Percentiles rank a stretch among this genome's conserved stretches.
Conservation (phyloP, 2,113 vertebrate species). For the Erythrolamprus reginae region DNA sequence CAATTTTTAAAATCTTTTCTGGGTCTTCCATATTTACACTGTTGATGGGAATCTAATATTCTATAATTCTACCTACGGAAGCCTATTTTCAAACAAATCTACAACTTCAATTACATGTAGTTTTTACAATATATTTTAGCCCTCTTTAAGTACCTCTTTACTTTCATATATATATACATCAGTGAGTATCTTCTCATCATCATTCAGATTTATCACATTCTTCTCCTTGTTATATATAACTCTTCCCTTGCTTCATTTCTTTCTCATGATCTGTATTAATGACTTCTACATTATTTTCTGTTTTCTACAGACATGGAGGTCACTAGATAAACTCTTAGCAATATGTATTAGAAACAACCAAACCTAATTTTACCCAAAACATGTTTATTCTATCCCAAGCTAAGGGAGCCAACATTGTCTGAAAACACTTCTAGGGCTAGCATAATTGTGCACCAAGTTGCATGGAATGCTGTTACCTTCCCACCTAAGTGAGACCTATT, state of each 20-base stretch:
- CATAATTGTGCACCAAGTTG: too few species aligned
- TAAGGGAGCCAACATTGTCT: not conserved
- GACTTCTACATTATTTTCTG: not conserved
- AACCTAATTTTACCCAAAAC: not conserved
- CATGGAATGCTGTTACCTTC: not conserved
- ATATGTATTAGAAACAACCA: not conserved
- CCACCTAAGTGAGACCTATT: not conserved
- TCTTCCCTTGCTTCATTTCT: not conserved
- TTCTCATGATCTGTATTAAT: not conserved
- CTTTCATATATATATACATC: not conserved
- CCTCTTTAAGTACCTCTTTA: not conserved
- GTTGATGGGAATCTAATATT: not conserved
- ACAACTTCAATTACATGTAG: not conserved
- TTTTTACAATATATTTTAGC: not conserved
- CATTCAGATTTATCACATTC: not conserved
- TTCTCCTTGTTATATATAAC: not conserved
- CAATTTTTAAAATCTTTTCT: not conserved
- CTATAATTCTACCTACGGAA: not conserved
- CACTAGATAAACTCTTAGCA: not conserved
- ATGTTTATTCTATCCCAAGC: not conserved
- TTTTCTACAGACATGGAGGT: not conserved
- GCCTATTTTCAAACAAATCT: not conserved
- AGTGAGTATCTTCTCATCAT: not conserved
- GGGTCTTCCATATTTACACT: not conserved
- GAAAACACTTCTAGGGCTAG: not conserved